phyloP scores from a whole-genome alignment of 2,888 invertebrate genomes.

The Torymus texanus region DNA sequence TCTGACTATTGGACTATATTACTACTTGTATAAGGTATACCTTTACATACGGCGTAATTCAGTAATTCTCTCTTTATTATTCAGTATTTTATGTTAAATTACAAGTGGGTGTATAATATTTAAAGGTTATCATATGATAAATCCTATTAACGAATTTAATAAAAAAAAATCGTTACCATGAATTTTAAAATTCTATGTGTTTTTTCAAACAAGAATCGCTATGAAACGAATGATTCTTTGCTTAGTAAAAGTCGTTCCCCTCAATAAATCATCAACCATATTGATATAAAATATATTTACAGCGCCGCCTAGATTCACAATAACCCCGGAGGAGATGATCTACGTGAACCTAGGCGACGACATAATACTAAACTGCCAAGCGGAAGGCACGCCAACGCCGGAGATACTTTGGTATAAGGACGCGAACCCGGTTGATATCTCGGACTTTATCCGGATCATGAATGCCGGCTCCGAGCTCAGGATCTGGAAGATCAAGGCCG shows the following conservation, averaged over 20 bases:
- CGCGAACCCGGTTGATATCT: constrained; percentile 92
- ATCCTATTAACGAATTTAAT: too few relatives aligned
- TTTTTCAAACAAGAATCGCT: not conserved
- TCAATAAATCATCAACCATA: too few relatives aligned
- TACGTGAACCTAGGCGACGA: constrained; percentile 98
- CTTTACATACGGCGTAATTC: too few relatives aligned
- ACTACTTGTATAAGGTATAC: too few relatives aligned
- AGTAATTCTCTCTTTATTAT: too few relatives aligned
- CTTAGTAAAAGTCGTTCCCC: too few relatives aligned
- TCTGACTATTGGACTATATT: too few relatives aligned
- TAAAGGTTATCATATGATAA: too few relatives aligned
- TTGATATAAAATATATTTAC: constrained; percentile 35
- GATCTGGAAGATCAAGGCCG: constrained; percentile 93
- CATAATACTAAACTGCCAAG: constrained; percentile 96
- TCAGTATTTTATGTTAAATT: too few relatives aligned
- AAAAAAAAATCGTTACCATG: too few relatives aligned
- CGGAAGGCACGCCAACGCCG: constrained; percentile 96
- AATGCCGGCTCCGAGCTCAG: constrained; percentile 96
- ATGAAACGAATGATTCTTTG: too few relatives aligned
- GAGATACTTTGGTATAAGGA: constrained; percentile 98
- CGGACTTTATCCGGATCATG: constrained; percentile 91
- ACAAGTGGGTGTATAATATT: too few relatives aligned
- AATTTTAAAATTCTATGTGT: not conserved
- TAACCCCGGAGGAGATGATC: constrained; percentile 96
- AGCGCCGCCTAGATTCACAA: constrained; percentile 96